phyloP scores from a whole-genome alignment of 2,113 vertebrate species.

The Perca schrenkii region DNA sequence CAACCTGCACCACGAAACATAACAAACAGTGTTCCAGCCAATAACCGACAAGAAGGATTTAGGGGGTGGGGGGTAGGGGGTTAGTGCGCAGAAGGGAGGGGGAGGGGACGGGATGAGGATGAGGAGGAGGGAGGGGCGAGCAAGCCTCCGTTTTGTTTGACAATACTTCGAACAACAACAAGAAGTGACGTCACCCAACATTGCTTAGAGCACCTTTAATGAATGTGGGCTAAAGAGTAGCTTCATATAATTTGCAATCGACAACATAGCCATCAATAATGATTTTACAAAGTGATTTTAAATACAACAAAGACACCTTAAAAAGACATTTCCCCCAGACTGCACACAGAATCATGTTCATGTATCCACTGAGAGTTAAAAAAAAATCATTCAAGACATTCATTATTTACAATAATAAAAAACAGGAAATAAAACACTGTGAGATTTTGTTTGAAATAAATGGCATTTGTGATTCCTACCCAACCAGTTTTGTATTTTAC shows the following conservation, averaged over 20 bases:
- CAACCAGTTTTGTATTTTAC: background rate
- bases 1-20: too few relatives aligned
- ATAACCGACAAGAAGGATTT: too few relatives aligned
- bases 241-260: slow-evolving; percentile 61
- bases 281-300: slow-evolving; percentile 20
- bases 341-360: background rate
- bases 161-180: too few relatives aligned
- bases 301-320: slow-evolving; percentile 7
- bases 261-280: slow-evolving; percentile 30
- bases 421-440: slow-evolving; percentile 16
- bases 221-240: background rate
- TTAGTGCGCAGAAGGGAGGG: too few relatives aligned
- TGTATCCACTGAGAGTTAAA: background rate
- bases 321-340: background rate
- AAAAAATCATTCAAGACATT: background rate
- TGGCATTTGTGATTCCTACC: background rate
- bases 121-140: too few relatives aligned
- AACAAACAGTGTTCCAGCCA: too few relatives aligned
- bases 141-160: too few relatives aligned
- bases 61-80: too few relatives aligned
- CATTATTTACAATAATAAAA: slow-evolving; percentile 31
- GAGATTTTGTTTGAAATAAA: slow-evolving; percentile 44
- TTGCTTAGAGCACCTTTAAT: background rate
- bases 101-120: too few relatives aligned
- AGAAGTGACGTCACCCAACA: too few relatives aligned